phyloP scores from a whole-genome alignment of 2,797 vertebrate species.

The Lepidocolaptes lacrymiger region DNA sequence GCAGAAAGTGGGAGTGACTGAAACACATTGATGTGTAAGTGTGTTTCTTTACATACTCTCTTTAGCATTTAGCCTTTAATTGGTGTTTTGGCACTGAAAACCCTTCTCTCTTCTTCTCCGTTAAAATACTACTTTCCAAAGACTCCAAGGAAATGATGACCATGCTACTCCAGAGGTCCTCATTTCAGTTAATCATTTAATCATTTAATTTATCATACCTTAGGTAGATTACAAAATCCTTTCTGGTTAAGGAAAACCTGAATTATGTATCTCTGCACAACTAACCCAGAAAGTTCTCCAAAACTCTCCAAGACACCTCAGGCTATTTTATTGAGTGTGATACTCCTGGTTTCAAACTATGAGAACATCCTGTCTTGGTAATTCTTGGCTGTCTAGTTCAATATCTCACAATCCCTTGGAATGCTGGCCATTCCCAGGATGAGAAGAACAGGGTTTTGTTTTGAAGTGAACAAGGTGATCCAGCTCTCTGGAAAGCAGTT shows the following conservation, averaged over 20 bases:
- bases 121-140: background rate
- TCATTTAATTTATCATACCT: background rate
- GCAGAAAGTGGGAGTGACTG: background rate
- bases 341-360: background rate
- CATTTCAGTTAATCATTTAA: background rate
- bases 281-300: background rate
- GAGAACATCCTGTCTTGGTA: background rate
- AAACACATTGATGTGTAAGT: background rate
- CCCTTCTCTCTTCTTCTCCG: background rate
- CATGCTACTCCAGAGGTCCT: background rate
- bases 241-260: background rate
- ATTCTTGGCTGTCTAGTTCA: background rate
- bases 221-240: background rate
- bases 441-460: background rate
- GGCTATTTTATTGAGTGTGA: background rate
- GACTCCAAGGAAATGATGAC: background rate
- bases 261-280: background rate
- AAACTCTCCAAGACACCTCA: background rate
- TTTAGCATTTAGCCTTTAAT: background rate
- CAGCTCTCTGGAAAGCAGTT: background rate
- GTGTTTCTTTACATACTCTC: background rate
- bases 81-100: background rate
- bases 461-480: background rate
- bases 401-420: background rate
- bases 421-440: background rate